Evolutionary conservation across 2,888 invertebrate species (phyloP), one percentile per base, ranked within the genome.

Genomic region (Coleophora deauratella): DNA sequence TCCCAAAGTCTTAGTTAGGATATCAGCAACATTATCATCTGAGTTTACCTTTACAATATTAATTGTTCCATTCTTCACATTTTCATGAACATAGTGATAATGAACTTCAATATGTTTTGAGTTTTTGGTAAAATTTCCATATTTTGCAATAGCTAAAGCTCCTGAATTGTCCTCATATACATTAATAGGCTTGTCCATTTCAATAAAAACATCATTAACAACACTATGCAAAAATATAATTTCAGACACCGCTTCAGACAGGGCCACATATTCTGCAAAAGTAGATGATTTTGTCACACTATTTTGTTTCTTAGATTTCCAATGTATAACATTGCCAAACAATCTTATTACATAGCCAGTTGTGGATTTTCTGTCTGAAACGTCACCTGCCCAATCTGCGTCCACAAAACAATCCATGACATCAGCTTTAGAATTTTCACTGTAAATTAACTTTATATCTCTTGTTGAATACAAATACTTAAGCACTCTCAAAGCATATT

Each of bases 311-410:
- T 12, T 36, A 33, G 62, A 47, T 57, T 65, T 67, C 62, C 63
- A 68, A 49, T 43, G 56, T 35, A 65, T 48, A 15, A 50, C 35
- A 41, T 65, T 66, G 33, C 56, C 57, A 56, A 47, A 66, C 3
- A 68, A 43, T 61, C 59, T 56, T 27, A 69, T 64, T 1, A 64
- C 36, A 54, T 44, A 66, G 4, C 65, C 68, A n/a, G 62, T 50
- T 3, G 57, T 57, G 31, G 52, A 54, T 14, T 55, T 54, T 38
- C 54, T 42, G 41, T 54, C 53, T 47, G 37, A 44, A 52, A 43
- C 49, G 44, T 62, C 62, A 9, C 59, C 44, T 49, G 65, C 67
- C 51, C 57, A 66, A 40, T 66, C 66, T 12, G 69, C 52, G 47
- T 67, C 67, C 7, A 61, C 64, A 41, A 50, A 55, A 51, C 50